These are phyloP conservation scores for Perodicticus potto DNA, from an alignment of 2,797 vertebrate genomes.

Conservation along the genomic window DNA sequence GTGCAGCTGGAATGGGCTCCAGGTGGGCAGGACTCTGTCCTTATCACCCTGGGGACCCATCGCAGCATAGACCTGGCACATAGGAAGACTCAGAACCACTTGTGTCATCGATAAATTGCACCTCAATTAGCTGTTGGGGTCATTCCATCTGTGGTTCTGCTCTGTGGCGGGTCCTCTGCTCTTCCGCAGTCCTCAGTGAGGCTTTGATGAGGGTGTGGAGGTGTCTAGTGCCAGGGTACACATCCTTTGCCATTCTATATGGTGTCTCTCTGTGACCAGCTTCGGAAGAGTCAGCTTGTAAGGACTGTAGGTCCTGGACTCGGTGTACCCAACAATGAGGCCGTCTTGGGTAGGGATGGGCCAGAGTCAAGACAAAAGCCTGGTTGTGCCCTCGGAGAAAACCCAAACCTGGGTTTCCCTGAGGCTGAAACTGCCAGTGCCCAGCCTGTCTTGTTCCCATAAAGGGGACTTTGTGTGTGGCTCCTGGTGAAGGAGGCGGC, in stretches of 20 bases:
- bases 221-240: fast-evolving
- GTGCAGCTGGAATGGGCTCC: neutral
- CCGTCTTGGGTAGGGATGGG: neutral
- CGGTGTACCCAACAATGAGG: neutral
- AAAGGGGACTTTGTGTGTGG: slow-evolving; percentile 75
- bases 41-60: fast-evolving
- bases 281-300: neutral
- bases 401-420: slow-evolving; percentile 69
- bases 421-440: neutral
- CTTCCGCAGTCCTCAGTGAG: neutral
- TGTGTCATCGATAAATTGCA: fast-evolving
- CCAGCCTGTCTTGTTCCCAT: slow-evolving; percentile 27
- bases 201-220: neutral
- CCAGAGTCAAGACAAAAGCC: slow-evolving; percentile 52
- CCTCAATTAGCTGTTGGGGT: neutral
- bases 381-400: slow-evolving; percentile 67
- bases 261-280: neutral
- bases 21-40: neutral
- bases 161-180: neutral
- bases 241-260: neutral
- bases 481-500: neutral
- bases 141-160: neutral
- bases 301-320: neutral
- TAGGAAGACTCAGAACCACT: neutral
- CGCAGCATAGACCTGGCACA: fast-evolving